phyloP scores from a whole-genome alignment of 2,113 vertebrate species.

The Antechinus flavipes region DNA sequence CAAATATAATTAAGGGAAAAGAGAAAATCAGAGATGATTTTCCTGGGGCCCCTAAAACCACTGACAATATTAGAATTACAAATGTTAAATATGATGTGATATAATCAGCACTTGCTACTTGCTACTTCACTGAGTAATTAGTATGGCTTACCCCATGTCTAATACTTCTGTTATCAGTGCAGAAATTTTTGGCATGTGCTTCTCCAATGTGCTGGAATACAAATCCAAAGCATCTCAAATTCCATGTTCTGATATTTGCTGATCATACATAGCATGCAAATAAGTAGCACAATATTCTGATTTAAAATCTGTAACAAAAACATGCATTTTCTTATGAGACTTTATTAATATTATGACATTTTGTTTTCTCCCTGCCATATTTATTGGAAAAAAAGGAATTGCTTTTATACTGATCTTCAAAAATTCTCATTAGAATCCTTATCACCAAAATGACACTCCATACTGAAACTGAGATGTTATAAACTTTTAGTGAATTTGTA shows the following conservation, averaged over 20 bases:
- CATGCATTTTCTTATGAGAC: conserved; percentile 57
- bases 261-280: conserved; percentile 42
- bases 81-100: conserved; percentile 19
- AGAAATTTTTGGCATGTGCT: conserved; percentile 20
- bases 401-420: conserved; percentile 48
- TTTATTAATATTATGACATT: conserved; percentile 61
- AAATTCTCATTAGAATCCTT: conserved; percentile 52
- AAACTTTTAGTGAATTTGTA: conserved; percentile 22
- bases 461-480: conserved; percentile 40
- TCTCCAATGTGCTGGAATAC: conserved; percentile 51
- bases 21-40: conserved; percentile 49
- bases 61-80: conserved; percentile 52
- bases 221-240: conserved; percentile 47
- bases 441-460: conserved; percentile 38
- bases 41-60: conserved; percentile 44
- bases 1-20: conserved; percentile 58
- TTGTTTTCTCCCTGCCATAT: conserved; percentile 52
- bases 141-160: not conserved
- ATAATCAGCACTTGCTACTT: conserved; percentile 44
- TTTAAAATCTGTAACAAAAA: conserved; percentile 63
- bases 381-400: conserved; percentile 52
- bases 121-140: not conserved
- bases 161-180: not conserved
- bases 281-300: conserved; percentile 62
- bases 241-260: conserved; percentile 50